Evolutionary conservation across 2,888 invertebrate species (phyloP).

Genomic region (Diaphora mendica): DNA sequence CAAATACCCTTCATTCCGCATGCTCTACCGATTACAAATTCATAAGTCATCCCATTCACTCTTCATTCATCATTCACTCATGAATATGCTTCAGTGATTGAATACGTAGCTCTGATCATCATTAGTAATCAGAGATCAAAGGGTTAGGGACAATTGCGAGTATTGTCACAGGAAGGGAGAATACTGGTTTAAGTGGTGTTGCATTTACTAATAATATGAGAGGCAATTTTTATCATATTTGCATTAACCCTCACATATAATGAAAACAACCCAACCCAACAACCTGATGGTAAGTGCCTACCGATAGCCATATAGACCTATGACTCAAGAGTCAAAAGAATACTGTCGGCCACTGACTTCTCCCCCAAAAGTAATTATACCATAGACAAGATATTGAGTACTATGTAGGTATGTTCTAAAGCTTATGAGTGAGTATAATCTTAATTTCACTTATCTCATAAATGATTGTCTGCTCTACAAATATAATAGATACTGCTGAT

Average conservation of each 20-base stretch:
- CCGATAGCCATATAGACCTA: not conserved
- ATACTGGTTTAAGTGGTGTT: not conserved
- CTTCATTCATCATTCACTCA: conserved; percentile 25
- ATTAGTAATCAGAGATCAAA: conserved; percentile 71
- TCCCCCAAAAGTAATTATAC: too few relatives aligned
- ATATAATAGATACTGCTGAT: too few relatives aligned
- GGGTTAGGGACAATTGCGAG: conserved; percentile 33
- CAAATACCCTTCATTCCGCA: not conserved
- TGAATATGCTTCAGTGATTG: conserved; percentile 44
- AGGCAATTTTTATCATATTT: not conserved
- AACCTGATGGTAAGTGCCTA: too few relatives aligned
- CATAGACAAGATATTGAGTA: too few relatives aligned
- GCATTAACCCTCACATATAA: too few relatives aligned
- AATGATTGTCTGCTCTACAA: too few relatives aligned
- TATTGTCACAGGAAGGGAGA: conserved; percentile 24
- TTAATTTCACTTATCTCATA: too few relatives aligned
- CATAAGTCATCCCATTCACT: conserved; percentile 29
- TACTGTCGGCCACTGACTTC: not conserved
- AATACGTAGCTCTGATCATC: conserved; percentile 52
- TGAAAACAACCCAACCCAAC: too few relatives aligned
- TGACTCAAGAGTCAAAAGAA: not conserved
- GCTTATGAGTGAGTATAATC: too few relatives aligned
- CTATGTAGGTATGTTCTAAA: too few relatives aligned
- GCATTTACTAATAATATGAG: not conserved
- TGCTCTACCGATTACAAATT: conserved; percentile 35